phyloP scores from a whole-genome alignment of 2,113 vertebrate genomes.

The Prunella fulvescens region DNA sequence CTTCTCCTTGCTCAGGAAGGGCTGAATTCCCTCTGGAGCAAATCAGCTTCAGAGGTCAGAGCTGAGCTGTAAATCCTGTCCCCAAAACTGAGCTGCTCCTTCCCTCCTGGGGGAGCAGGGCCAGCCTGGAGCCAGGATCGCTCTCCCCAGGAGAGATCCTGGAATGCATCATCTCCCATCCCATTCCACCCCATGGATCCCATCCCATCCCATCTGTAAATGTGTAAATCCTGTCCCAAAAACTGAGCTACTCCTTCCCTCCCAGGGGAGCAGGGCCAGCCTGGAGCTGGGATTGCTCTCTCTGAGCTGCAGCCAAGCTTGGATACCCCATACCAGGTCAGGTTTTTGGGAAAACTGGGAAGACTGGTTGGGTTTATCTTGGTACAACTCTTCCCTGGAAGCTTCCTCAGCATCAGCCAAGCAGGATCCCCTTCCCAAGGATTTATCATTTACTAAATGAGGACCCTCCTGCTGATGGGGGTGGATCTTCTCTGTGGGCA shows the following conservation, averaged over 20 bases:
- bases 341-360: neutral
- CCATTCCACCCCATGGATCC: neutral
- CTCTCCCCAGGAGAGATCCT: neutral
- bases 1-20: neutral
- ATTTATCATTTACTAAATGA: rapidly evolving
- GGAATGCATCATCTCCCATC: neutral
- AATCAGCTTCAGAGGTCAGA: neutral
- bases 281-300: rapidly evolving
- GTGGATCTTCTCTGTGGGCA: neutral
- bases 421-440: neutral
- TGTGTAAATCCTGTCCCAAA: neutral
- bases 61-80: neutral
- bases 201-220: neutral
- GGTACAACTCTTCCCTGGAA: neutral
- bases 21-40: neutral
- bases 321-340: rapidly evolving
- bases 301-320: rapidly evolving
- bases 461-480: rapidly evolving
- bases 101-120: rapidly evolving
- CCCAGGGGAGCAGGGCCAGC: rapidly evolving
- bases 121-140: rapidly evolving
- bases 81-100: neutral
- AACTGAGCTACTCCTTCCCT: neutral
- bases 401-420: rapidly evolving
- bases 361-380: rapidly evolving